Evolutionary conservation across 2,113 vertebrate species (phyloP), one percentile per base, ranked within the genome.

Genomic region (Zapus hudsonius): DNA sequence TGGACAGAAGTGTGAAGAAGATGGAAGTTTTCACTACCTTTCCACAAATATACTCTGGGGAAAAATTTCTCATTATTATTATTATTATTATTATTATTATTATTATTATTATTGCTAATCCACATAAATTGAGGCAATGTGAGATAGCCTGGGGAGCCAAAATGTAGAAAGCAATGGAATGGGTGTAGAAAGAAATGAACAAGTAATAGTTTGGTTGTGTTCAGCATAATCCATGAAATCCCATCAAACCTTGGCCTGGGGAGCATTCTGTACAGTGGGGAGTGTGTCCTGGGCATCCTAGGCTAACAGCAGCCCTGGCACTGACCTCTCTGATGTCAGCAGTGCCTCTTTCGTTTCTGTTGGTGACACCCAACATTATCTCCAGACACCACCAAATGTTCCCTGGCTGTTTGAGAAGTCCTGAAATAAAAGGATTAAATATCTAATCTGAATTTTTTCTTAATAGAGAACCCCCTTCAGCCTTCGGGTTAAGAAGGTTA

Each of bases 11-110:
- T 10, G 29, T 70, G 27, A 87, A 66, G 75, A 38, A 15, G 13
- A 19, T 57, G 19, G 10, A 42, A 80, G 40, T 10, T 52, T 69
- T 86, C 78, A 76, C 87, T 89, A 47, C 74, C 78, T 89, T 87
- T 89, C 84, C 44, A 44, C 69, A 93, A 79, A 81, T 52, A 64
- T 31, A 47, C 59, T 36, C 59, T 47, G 31, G 17, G 84, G 67
- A 89, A 89, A 91, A 70, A 72, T 57, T n/a, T 81, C 80, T 8
- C 80, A 19, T 93, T 89, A 80, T 40, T 93, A n/a, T n/a, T n/a
- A n/a, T n/a, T n/a, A n/a, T n/a, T n/a, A n/a, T n/a, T n/a, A n/a
- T n/a, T n/a, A n/a, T n/a, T n/a, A n/a, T n/a, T n/a, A n/a, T n/a
- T n/a, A n/a, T n/a, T n/a, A n/a, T n/a, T n/a, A n/a, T n/a, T n/a